phyloP scores from a whole-genome alignment of 1,140 invertebrate genomes.

The Scaptodrosophila lebanonensis region DNA sequence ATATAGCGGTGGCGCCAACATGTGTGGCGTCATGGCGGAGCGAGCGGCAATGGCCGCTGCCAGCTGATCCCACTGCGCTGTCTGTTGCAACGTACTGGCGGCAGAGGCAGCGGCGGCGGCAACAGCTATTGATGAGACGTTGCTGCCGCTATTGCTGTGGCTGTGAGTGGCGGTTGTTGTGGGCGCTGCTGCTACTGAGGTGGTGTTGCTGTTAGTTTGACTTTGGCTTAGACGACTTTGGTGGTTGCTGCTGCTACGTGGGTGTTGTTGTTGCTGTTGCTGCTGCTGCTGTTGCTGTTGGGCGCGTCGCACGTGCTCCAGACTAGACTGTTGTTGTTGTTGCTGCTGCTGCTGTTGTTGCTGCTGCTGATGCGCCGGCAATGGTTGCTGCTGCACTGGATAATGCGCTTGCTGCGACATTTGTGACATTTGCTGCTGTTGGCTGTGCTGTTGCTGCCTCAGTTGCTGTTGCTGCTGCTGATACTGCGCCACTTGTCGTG shows the following conservation, averaged over 20 bases:
- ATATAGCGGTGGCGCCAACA: slow-evolving; percentile 63
- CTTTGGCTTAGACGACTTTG: slow-evolving; percentile 74
- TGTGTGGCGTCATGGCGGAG: slow-evolving; percentile 75
- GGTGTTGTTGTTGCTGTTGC: slow-evolving; percentile 36
- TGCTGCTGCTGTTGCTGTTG: slow-evolving; percentile 49
- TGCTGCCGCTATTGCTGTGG: slow-evolving; percentile 37
- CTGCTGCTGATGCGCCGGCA: slow-evolving; percentile 22
- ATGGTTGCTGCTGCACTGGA: slow-evolving; percentile 69
- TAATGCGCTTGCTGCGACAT: slow-evolving; percentile 77
- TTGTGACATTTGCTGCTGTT: slow-evolving; percentile 76
- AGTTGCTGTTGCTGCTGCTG: slow-evolving; percentile 59
- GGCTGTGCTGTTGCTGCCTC: slow-evolving; percentile 39
- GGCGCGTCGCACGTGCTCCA: slow-evolving; percentile 49
- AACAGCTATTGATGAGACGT: slow-evolving; percentile 36
- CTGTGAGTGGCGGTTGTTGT: too few species aligned
- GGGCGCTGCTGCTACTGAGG: slow-evolving; percentile 38
- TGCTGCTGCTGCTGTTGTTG: slow-evolving; percentile 68
- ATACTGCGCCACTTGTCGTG: slow-evolving; percentile 41
- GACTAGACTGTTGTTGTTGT: slow-evolving; percentile 53
- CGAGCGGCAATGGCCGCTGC: slow-evolving; percentile 66
- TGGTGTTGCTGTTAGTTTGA: slow-evolving; percentile 60
- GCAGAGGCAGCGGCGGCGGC: slow-evolving; percentile 37
- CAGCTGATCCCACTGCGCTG: slow-evolving; percentile 64
- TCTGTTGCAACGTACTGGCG: too few species aligned
- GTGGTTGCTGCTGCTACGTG: slow-evolving; percentile 60